Conservation (phyloP, 2,888 invertebrate species). For the Idaea dimidiata region DNA sequence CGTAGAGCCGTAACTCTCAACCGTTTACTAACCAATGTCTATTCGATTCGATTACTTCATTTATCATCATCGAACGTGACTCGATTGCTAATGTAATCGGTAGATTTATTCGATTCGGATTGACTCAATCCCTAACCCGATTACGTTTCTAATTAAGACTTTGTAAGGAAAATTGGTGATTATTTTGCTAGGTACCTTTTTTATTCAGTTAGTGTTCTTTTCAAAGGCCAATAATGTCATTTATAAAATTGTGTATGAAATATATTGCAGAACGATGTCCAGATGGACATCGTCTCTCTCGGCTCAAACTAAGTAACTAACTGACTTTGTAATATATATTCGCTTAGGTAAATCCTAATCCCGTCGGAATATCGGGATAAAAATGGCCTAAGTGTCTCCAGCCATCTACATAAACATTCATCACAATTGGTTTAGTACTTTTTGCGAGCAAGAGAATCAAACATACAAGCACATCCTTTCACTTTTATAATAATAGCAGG, state of each 20-base stretch:
- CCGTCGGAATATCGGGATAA: too few relatives aligned
- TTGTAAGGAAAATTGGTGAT: neutral
- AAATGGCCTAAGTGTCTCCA: too few relatives aligned
- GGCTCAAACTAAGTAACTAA: too few relatives aligned
- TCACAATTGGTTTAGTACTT: too few relatives aligned
- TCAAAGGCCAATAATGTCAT: neutral
- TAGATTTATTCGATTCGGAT: constrained; percentile 12
- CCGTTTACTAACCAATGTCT: neutral
- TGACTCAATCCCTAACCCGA: neutral
- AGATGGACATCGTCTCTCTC: too few relatives aligned
- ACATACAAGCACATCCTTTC: too few relatives aligned
- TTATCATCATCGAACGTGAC: constrained; percentile 42
- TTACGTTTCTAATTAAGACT: neutral
- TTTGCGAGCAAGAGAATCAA: too few relatives aligned
- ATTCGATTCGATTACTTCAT: constrained; percentile 27
- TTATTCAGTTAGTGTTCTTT: neutral
- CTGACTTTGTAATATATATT: too few relatives aligned
- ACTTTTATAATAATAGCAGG: too few relatives aligned
- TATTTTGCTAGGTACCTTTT: neutral
- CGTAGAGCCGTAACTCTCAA: constrained; percentile 7
- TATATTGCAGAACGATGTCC: neutral
- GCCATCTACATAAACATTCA: too few relatives aligned
- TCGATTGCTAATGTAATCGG: constrained; percentile 31
- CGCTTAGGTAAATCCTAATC: too few relatives aligned
- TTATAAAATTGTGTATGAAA: neutral